phyloP scores from a whole-genome alignment of 2,888 invertebrate genomes.

The Erynnis tages region DNA sequence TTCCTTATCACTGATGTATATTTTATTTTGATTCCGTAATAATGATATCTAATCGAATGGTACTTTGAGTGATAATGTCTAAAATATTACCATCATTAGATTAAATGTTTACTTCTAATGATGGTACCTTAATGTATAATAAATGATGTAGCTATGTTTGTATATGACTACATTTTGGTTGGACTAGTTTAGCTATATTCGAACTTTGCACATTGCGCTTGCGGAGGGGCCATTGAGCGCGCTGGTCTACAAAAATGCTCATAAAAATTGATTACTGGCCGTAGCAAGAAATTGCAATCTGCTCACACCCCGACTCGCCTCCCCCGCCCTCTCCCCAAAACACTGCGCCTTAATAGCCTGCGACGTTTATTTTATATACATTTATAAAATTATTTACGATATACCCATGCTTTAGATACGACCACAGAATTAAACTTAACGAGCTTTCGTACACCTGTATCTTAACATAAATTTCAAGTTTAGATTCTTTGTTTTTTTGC shows the following conservation, averaged over 20 bases:
- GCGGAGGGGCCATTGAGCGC: slow-evolving; percentile 37
- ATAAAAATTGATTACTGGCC: slow-evolving; percentile 77
- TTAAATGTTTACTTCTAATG: too few relatives aligned
- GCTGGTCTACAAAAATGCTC: slow-evolving; percentile 65
- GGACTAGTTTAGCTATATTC: slow-evolving; percentile 28
- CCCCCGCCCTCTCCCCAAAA: slow-evolving; percentile 35
- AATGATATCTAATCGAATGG: too few relatives aligned
- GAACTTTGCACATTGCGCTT: slow-evolving; percentile 34
- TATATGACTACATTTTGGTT: slow-evolving; percentile 31
- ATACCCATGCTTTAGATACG: slow-evolving; percentile 30
- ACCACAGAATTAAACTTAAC: slow-evolving; percentile 4
- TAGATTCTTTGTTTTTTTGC: too few relatives aligned
- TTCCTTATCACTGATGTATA: too few relatives aligned
- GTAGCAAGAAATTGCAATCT: slow-evolving; percentile 77
- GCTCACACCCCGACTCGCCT: slow-evolving; percentile 45
- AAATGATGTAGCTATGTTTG: slow-evolving; percentile 23
- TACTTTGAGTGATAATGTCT: too few relatives aligned
- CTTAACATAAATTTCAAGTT: neutral
- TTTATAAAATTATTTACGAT: slow-evolving; percentile 56
- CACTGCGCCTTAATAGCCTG: slow-evolving; percentile 56
- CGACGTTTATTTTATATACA: slow-evolving; percentile 64
- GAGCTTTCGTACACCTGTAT: neutral
- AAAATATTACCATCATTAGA: too few relatives aligned
- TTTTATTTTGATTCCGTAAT: too few relatives aligned
- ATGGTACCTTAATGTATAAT: too few relatives aligned